Percentiles rank a stretch among this genome's conserved stretches.
Conservation (phyloP, 2,797 vertebrate species). For the Chromis chromis region DNA sequence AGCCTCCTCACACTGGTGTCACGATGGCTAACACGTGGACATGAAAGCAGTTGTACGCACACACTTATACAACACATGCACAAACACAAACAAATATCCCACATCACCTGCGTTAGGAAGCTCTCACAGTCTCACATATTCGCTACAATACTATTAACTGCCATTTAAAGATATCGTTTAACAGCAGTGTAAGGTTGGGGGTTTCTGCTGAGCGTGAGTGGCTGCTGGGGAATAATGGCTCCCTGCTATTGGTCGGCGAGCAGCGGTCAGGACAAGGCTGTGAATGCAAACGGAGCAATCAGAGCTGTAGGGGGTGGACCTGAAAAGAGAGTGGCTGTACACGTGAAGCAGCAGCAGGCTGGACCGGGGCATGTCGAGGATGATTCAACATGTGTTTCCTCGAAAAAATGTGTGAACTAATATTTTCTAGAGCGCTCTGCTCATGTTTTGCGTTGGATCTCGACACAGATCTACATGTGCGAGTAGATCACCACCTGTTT, state of each 20-base stretch:
- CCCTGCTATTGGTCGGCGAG: constrained; percentile 57
- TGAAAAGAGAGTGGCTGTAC: constrained; percentile 60
- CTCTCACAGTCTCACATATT: constrained; percentile 16
- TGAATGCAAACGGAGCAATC: constrained; percentile 71
- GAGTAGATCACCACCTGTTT: constrained; percentile 7
- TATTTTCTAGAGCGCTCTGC: constrained; percentile 12
- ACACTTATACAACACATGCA: constrained; percentile 24
- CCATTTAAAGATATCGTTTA: constrained; percentile 13
- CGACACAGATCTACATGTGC: constrained; percentile 31
- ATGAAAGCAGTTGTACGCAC: constrained; percentile 24
- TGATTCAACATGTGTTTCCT: constrained; percentile 71
- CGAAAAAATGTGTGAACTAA: constrained; percentile 32
- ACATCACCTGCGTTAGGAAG: constrained; percentile 10
- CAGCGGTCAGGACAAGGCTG: constrained; percentile 13
- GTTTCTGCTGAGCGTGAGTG: constrained; percentile 50
- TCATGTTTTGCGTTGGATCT: constrained; percentile 8
- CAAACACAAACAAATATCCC: constrained; percentile 16
- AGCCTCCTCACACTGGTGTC: constrained; percentile 36
- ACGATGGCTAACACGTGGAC: constrained; percentile 58
- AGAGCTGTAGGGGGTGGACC: constrained; percentile 61
- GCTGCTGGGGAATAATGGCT: constrained; percentile 32
- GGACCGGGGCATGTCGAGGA: constrained; percentile 45
- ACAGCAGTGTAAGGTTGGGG: constrained; percentile 33
- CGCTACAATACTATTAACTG: background rate
- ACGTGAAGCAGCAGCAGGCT: constrained; percentile 67